Percentiles rank a stretch among this genome's conserved stretches.
Evolutionary conservation across 2,797 vertebrate species (phyloP).

Genomic region (Fratercula arctica): DNA sequence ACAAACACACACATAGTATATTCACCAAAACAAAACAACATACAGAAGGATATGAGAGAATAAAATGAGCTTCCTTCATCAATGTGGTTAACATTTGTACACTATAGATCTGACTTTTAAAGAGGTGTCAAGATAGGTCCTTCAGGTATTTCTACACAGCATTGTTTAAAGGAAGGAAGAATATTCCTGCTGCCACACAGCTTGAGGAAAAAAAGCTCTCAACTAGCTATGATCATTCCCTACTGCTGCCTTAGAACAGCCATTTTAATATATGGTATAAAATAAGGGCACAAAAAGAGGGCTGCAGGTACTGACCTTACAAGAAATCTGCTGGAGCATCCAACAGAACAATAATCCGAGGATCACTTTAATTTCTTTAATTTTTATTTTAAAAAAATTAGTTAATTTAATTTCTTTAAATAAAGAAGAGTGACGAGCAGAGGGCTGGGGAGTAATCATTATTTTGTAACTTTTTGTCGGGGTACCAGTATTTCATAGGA

Average conservation of each 20-base stretch:
- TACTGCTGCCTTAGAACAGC: not conserved
- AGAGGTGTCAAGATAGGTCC: not conserved
- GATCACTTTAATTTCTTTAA: not conserved
- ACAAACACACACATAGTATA: not conserved
- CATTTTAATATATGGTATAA: not conserved
- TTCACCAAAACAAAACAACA: not conserved
- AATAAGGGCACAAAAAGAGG: not conserved
- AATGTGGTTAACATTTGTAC: not conserved
- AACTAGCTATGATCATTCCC: not conserved
- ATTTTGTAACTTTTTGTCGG: not conserved
- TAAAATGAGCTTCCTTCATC: not conserved
- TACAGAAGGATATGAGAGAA: not conserved
- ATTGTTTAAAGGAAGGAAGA: not conserved
- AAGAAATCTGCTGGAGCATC: not conserved
- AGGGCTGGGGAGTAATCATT: not conserved
- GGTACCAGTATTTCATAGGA: not conserved
- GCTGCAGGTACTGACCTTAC: not conserved
- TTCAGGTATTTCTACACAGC: not conserved
- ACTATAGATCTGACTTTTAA: not conserved
- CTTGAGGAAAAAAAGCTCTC: not conserved
- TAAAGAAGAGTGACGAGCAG: not conserved
- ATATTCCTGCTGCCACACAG: not conserved
- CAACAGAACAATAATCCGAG: not conserved
- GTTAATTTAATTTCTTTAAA: not conserved
- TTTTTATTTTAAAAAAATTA: not conserved